phyloP scores from a whole-genome alignment of 2,888 invertebrate genomes.

The Cheiracanthium punctorium region DNA sequence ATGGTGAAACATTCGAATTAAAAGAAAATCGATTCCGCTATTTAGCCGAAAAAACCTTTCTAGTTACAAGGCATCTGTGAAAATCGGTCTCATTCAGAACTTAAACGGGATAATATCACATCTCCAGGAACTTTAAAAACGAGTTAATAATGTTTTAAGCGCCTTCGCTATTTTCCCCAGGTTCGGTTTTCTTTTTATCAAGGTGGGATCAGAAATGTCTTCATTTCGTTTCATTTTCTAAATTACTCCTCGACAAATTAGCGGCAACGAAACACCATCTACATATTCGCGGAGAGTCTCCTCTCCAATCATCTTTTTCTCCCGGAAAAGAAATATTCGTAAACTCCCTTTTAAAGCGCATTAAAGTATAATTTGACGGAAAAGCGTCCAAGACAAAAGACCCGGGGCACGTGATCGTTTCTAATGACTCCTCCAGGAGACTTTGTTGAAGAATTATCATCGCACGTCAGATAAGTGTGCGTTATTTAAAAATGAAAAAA shows the following conservation, averaged over 20 bases:
- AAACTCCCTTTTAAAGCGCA: conserved; percentile 14
- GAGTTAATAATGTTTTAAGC: too few species aligned
- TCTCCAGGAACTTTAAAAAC: too few species aligned
- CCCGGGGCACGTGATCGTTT: conserved; percentile 17
- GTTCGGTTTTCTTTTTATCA: conserved; percentile 4
- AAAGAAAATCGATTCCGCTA: too few species aligned
- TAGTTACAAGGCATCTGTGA: too few species aligned
- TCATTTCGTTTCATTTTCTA: conserved; percentile 6
- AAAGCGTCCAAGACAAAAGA: conserved; percentile 16
- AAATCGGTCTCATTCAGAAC: too few species aligned
- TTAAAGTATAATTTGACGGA: conserved; percentile 32
- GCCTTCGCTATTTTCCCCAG: background rate
- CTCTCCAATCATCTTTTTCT: background rate
- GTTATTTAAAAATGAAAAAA: conserved; percentile 63
- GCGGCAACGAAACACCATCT: background rate
- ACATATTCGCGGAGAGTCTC: background rate
- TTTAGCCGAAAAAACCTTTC: too few species aligned
- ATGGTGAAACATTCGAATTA: too few species aligned
- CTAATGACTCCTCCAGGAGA: conserved; percentile 45
- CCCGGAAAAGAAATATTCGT: background rate
- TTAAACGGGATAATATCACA: too few species aligned
- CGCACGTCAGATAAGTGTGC: conserved; percentile 10
- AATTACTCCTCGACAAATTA: conserved; percentile 1
- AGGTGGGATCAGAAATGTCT: background rate
- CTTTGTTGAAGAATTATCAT: conserved; percentile 36